Base-by-base conservation (phyloP, 2,888 invertebrate genomes). In the Onthophagus sagittarius region DNA sequence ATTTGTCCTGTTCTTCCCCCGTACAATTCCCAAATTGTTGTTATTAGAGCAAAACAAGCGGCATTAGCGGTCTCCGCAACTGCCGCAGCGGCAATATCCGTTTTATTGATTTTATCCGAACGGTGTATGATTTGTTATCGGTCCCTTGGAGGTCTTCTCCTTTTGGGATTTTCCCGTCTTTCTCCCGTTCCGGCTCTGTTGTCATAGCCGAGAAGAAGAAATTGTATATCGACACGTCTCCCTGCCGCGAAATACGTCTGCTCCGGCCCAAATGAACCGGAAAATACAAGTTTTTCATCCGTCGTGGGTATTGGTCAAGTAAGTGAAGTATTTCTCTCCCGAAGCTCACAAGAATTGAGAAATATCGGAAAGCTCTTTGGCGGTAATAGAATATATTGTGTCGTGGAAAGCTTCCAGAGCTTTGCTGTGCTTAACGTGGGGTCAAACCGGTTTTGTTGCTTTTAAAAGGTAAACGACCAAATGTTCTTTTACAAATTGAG, bases 261-360 rank as follows among this genome's bases (percentile, higher is more conserved):
- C 65, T 31, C 6, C 67, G 67, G 15, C 31, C 11, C 31, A 67
- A 67, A 67, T 33, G 67, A 23, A 67, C 11, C 31, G 31, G 67
- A 33, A 13, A 67, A 53, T 53, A 53, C 11, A 53, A 53, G 39
- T 53, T 53, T 53, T 53, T 53, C 39, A 53, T 53, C 39, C 39
- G 39, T 11, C 39, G 23, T 53, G 39, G 39, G 39, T 53, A 53
- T 53, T 53, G 39, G 39, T 53, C 31, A 67, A 67, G 23, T 31
- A 67, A 23, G 33, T 32, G 33, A 13, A 23, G 33, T 23, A 23
- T 13, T 67, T 67, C 33, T 23, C 31, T 67, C 33, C 74, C 65
- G 72, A 76, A 69, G 72, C 71, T 53, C 39, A 53, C 39, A 53
- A 53, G 67, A 67, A 67, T 67, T 32, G 23, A 23, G 67, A 67